These are phyloP conservation scores for Otus sunia DNA, from an alignment of 2,113 vertebrate genomes.

Conservation along the genomic window DNA sequence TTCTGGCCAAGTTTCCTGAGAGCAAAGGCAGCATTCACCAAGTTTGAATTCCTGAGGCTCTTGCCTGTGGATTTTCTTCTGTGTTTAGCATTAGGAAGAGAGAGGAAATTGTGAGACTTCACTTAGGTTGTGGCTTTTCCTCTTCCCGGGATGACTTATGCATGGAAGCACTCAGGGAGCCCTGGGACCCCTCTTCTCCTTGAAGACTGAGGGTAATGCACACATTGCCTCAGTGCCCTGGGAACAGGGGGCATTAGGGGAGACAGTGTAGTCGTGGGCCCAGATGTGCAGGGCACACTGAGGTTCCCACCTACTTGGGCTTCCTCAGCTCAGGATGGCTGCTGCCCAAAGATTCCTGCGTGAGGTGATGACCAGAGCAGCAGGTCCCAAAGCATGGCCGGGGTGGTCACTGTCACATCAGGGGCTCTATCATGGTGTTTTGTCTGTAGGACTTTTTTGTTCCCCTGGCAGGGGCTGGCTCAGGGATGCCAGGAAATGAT, in stretches of 20 bases:
- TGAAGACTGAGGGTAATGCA: accelerated
- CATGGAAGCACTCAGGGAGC: not conserved
- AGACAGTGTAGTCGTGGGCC: not conserved
- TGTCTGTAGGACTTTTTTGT: not conserved
- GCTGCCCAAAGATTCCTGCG: not conserved
- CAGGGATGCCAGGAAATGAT: not conserved
- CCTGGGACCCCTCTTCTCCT: not conserved
- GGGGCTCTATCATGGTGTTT: not conserved
- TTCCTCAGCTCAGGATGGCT: not conserved
- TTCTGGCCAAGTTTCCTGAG: constrained; percentile 41
- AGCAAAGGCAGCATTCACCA: not conserved
- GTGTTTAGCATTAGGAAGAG: not conserved
- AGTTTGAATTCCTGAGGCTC: constrained; percentile 13
- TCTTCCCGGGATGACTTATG: not conserved
- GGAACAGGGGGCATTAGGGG: accelerated
- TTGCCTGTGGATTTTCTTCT: not conserved
- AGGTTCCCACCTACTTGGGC: not conserved
- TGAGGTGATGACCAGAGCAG: not conserved
- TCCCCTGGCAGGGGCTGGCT: not conserved
- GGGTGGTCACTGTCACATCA: not conserved
- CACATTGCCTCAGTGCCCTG: accelerated
- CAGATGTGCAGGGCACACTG: not conserved
- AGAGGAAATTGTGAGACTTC: not conserved
- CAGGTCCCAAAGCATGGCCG: not conserved
- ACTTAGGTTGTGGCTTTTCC: not conserved